Evolutionary conservation across 2,113 vertebrate species (phyloP).

Genomic region (Megalops atlanticus): DNA sequence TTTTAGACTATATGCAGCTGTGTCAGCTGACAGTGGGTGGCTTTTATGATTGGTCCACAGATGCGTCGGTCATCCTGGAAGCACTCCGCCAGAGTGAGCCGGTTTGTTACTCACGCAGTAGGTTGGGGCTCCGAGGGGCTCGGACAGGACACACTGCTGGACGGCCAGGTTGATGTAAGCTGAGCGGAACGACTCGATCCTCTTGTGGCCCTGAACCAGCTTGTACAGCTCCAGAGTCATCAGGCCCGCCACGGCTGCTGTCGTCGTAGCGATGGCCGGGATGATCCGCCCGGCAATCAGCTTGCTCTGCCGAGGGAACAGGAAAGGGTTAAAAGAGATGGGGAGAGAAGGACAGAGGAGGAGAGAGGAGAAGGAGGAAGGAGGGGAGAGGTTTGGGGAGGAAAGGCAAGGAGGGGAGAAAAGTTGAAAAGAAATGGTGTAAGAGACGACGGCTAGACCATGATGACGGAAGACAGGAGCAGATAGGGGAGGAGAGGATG

Average conservation of each 20-base stretch:
- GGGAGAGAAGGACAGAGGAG: neutral
- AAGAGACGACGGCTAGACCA: neutral
- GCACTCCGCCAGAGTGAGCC: too few species aligned
- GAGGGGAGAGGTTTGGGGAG: neutral
- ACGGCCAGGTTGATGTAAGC: conserved; percentile 67
- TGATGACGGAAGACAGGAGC: neutral
- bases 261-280: conserved; percentile 86
- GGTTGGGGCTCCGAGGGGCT: conserved; percentile 37
- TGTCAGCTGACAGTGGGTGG: too few species aligned
- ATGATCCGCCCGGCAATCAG: conserved; percentile 78
- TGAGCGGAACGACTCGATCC: conserved; percentile 67
- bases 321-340: neutral
- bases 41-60: neutral
- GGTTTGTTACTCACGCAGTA: conserved; percentile 56
- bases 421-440: neutral
- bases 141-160: conserved; percentile 53
- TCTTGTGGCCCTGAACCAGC: conserved; percentile 67
- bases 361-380: neutral
- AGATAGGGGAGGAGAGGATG: neutral
- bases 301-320: conserved; percentile 75
- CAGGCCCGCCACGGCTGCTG: conserved; percentile 79
- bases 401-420: neutral
- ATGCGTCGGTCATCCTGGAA: neutral
- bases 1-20: too few species aligned
- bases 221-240: conserved; percentile 86